Conservation (phyloP, 2,113 vertebrate genomes). For the Ictidomys tridecemlineatus region DNA sequence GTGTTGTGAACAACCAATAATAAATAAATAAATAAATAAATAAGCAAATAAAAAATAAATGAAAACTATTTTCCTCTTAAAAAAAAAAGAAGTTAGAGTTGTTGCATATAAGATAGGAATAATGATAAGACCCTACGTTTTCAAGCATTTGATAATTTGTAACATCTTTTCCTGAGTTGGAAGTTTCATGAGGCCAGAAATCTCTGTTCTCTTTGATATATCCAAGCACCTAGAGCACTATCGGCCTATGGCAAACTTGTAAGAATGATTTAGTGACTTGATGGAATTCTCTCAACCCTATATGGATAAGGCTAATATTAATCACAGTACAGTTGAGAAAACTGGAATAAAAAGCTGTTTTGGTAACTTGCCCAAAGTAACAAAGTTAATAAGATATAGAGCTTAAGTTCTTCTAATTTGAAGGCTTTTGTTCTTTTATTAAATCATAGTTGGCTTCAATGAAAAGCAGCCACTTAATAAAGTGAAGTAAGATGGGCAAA, state of each 20-base stretch:
- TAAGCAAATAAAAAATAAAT: too few relatives aligned
- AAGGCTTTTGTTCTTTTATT: not conserved
- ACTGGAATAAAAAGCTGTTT: not conserved
- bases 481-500: not conserved
- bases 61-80: too few relatives aligned
- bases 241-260: not conserved
- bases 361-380: not conserved
- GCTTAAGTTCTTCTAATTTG: not conserved
- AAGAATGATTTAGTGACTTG: not conserved
- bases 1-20: too few relatives aligned
- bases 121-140: not conserved
- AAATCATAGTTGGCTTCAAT: not conserved
- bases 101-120: not conserved
- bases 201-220: not conserved
- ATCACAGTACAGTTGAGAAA: not conserved
- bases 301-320: not conserved
- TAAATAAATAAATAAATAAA: too few relatives aligned
- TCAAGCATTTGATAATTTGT: not conserved
- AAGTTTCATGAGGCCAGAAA: not conserved
- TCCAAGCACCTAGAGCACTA: not conserved
- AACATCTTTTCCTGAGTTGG: not conserved
- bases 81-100: not conserved
- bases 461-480: slow-evolving; percentile 16
- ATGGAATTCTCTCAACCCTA: not conserved
- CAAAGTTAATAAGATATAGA: not conserved